Conservation (phyloP, 2,797 vertebrate species). For the Pseudomugil tenellus region DNA sequence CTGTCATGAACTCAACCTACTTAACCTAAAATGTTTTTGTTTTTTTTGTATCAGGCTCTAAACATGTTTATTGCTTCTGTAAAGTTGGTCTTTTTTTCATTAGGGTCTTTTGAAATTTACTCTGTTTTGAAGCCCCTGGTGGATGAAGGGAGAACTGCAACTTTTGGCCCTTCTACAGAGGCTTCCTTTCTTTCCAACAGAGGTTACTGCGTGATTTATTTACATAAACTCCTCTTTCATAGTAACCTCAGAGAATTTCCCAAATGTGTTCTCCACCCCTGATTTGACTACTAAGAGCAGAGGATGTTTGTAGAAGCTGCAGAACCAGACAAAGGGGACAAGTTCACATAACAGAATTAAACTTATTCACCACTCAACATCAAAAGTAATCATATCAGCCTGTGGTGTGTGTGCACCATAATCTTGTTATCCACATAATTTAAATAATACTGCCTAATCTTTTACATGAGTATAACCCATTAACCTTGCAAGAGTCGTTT, state of each 20-base stretch:
- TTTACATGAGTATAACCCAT: slow-evolving; percentile 41
- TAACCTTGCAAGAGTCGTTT: slow-evolving; percentile 44
- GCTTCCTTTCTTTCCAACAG: too few species aligned
- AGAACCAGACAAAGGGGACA: slow-evolving; percentile 25
- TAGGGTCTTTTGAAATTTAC: too few species aligned
- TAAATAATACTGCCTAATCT: slow-evolving; percentile 53
- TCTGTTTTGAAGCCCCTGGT: too few species aligned
- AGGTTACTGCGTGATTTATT: too few species aligned
- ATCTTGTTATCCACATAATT: slow-evolving; percentile 49
- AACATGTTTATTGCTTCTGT: too few species aligned
- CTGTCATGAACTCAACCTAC: too few species aligned
- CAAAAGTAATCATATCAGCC: slow-evolving; percentile 42
- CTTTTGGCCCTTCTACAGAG: too few species aligned
- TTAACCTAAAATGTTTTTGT: too few species aligned
- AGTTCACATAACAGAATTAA: slow-evolving; percentile 27
- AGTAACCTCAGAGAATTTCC: not conserved
- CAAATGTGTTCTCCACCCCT: not conserved
- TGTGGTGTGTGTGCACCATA: slow-evolving; percentile 22
- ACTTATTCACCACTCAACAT: slow-evolving; percentile 23
- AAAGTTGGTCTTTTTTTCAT: too few species aligned
- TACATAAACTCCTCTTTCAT: not conserved
- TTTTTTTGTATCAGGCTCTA: too few species aligned
- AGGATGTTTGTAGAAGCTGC: not conserved
- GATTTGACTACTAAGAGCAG: not conserved
- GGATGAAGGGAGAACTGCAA: too few species aligned